Evolutionary conservation across 2,113 vertebrate species (phyloP).

Genomic region (Meles meles): DNA sequence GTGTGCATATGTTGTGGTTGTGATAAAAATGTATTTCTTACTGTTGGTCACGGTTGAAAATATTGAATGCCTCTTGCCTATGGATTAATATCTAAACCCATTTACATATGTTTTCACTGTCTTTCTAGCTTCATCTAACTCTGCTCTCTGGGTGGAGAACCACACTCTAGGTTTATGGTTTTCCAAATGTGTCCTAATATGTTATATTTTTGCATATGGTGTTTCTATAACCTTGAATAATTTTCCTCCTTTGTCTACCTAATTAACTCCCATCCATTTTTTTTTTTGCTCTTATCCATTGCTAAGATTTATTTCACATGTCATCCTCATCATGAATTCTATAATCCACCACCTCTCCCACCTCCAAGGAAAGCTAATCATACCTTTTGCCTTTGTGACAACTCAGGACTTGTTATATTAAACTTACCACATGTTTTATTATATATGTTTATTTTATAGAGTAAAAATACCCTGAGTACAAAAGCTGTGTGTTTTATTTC

Average conservation of each 20-base stretch:
- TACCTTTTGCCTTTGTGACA: not conserved
- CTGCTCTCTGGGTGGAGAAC: not conserved
- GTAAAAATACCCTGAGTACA: not conserved
- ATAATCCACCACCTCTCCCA: not conserved
- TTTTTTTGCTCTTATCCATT: not conserved
- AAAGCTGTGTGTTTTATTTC: not conserved
- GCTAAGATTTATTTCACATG: not conserved
- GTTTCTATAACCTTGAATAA: not conserved
- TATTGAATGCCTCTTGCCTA: not conserved
- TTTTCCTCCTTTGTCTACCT: not conserved
- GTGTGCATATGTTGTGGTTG: not conserved
- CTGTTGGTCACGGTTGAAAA: not conserved
- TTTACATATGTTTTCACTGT: not conserved
- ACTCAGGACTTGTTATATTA: not conserved
- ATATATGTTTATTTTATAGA: not conserved
- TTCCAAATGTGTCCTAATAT: not conserved
- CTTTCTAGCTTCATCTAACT: not conserved
- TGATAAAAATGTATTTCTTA: not conserved
- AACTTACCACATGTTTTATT: not conserved
- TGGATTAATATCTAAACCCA: not conserved
- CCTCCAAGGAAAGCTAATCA: not conserved
- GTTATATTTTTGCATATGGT: not conserved
- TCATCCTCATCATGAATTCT: not conserved
- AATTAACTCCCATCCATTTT: not conserved
- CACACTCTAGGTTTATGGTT: not conserved